Conservation (phyloP, 2,888 invertebrate genomes). For the Gastrophysa polygoni region DNA sequence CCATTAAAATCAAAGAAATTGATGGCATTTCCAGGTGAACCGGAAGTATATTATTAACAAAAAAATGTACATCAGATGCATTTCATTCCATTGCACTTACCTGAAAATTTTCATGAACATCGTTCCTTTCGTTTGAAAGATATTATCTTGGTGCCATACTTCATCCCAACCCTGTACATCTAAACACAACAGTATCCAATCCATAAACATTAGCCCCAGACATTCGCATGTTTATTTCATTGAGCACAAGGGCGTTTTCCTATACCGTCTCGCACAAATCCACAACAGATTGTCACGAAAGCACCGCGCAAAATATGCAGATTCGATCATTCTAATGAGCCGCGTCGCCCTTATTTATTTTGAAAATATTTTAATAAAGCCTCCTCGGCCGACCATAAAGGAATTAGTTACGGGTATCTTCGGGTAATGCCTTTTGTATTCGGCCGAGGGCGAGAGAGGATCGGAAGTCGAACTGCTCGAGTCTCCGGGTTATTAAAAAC, state of each 20-base stretch:
- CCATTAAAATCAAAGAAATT: no score
- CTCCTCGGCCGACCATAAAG: conserved; percentile 25
- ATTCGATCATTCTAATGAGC: conserved; percentile 45
- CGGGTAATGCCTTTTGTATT: conserved; percentile 34
- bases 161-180: no score
- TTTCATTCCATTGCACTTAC: no score
- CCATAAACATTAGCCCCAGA: not conserved
- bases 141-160: no score
- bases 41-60: no score
- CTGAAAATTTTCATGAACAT: no score
- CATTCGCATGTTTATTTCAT: conserved; percentile 20
- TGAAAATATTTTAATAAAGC: conserved; percentile 44
- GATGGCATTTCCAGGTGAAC: no score
- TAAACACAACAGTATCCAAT: not conserved
- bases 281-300: conserved; percentile 25
- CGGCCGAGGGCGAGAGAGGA: conserved; percentile 10
- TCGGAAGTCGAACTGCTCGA: no score
- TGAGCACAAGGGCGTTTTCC: conserved; percentile 4
- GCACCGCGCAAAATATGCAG: conserved; percentile 37
- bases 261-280: conserved; percentile 18
- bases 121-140: no score
- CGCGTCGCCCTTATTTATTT: conserved; percentile 44
- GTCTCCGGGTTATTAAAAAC: no score
- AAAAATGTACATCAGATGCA: no score
- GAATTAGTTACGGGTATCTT: conserved; percentile 39